Conservation (phyloP, 2,113 vertebrate species). For the Cephalopholis sonnerati region DNA sequence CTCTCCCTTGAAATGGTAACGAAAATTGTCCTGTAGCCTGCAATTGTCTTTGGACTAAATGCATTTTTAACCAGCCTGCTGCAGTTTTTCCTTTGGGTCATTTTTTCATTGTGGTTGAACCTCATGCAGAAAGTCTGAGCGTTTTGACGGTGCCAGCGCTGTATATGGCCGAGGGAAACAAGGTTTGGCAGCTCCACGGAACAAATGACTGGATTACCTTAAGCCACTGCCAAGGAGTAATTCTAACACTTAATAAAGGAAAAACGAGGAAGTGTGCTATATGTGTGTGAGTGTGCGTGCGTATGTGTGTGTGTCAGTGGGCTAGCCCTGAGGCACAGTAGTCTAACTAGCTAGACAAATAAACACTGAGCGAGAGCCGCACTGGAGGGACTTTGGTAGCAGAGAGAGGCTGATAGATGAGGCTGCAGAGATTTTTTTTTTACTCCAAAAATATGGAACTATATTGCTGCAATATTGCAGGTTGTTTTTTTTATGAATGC, state of each 20-base stretch:
- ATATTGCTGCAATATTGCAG: neutral
- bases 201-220: conserved; percentile 86
- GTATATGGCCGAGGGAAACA: conserved; percentile 80
- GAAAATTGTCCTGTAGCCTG: conserved; percentile 46
- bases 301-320: conserved; percentile 49
- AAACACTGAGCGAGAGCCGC: conserved; percentile 71
- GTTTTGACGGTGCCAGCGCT: conserved; percentile 70
- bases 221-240: conserved; percentile 84
- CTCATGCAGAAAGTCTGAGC: conserved; percentile 47
- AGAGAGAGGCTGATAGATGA: conserved; percentile 62
- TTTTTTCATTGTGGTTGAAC: conserved; percentile 56
- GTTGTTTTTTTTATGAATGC: neutral
- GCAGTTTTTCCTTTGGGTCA: conserved; percentile 39
- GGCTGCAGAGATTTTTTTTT: conserved; percentile 19
- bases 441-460: neutral
- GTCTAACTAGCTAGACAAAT: conserved; percentile 81
- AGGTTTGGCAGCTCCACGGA: conserved; percentile 84
- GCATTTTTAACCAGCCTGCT: conserved; percentile 39
- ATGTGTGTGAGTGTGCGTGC: conserved; percentile 11
- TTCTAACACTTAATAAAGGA: conserved; percentile 88
- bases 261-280: conserved; percentile 58
- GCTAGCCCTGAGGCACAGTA: conserved; percentile 73
- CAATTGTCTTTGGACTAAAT: conserved; percentile 45
- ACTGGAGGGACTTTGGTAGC: conserved; percentile 55
- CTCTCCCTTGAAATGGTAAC: conserved; percentile 33